Conservation (phyloP, 2,888 invertebrate species). For the Chalcosyrphus nemorum region DNA sequence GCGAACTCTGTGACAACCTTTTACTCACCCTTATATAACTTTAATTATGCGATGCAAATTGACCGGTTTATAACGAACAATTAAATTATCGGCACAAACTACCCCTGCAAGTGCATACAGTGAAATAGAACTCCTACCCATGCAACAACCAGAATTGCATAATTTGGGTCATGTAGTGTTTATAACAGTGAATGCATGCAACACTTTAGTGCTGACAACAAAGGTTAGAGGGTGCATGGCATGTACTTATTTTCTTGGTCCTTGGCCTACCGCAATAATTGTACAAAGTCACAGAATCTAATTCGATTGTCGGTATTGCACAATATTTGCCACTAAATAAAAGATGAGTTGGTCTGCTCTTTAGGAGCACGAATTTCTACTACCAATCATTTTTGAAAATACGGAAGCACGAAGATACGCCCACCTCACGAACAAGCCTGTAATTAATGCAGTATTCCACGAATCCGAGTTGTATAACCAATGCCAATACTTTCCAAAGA, state of each 20-base stretch:
- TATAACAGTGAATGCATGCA: background rate
- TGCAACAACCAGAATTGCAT: background rate
- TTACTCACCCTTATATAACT: background rate
- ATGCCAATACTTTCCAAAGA: background rate
- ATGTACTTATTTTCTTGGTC: background rate
- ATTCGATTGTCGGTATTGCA: background rate
- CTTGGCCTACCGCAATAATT: background rate
- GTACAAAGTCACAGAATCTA: background rate
- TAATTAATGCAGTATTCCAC: slow-evolving; percentile 10
- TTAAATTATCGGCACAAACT: slow-evolving; percentile 25
- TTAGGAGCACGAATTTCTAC: slow-evolving; percentile 6
- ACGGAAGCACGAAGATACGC: background rate
- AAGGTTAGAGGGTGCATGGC: background rate
- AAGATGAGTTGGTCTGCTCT: slow-evolving; percentile 7
- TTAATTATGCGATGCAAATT: slow-evolving; percentile 37
- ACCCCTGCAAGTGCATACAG: background rate
- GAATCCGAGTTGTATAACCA: background rate
- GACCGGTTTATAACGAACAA: slow-evolving; percentile 7
- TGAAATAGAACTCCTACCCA: background rate
- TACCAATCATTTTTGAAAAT: background rate
- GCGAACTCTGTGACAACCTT: background rate
- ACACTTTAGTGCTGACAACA: background rate
- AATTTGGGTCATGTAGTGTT: slow-evolving; percentile 29
- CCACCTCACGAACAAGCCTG: slow-evolving; percentile 15
- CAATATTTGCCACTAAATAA: background rate